phyloP scores from a whole-genome alignment of 2,113 vertebrate genomes.

The Prinia subflava region DNA sequence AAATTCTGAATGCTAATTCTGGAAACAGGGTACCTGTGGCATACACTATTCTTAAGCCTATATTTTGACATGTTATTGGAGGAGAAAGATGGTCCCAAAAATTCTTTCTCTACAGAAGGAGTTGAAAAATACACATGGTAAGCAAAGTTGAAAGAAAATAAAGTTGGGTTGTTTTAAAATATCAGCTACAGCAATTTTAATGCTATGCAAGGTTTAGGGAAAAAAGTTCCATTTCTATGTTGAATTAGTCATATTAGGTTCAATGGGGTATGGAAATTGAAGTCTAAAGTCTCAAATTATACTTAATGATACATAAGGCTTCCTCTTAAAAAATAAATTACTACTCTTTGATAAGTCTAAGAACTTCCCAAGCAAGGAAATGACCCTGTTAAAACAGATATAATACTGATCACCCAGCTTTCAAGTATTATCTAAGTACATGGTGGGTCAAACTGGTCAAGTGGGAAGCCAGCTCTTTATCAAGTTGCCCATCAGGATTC shows the following conservation, averaged over 20 bases:
- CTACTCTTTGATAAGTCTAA: not conserved
- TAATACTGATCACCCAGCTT: not conserved
- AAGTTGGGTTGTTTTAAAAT: not conserved
- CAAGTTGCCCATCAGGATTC: not conserved
- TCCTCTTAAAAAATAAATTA: not conserved
- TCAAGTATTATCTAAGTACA: not conserved
- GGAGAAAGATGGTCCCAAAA: not conserved
- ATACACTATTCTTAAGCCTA: not conserved
- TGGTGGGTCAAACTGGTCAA: not conserved
- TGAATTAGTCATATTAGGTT: not conserved
- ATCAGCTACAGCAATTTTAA: not conserved
- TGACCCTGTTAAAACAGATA: not conserved
- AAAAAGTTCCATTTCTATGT: not conserved
- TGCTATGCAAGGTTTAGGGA: not conserved
- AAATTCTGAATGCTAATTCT: not conserved
- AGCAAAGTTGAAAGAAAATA: not conserved
- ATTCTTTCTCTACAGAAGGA: not conserved
- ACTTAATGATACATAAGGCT: not conserved
- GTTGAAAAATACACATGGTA: not conserved
- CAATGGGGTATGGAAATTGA: not conserved
- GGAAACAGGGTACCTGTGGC: not conserved
- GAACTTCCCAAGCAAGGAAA: not conserved
- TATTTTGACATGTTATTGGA: not conserved
- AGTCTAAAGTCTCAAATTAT: not conserved
- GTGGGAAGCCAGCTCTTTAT: not conserved